Conservation (phyloP, 1,140 invertebrate genomes). For the Uloborus diversus region DNA sequence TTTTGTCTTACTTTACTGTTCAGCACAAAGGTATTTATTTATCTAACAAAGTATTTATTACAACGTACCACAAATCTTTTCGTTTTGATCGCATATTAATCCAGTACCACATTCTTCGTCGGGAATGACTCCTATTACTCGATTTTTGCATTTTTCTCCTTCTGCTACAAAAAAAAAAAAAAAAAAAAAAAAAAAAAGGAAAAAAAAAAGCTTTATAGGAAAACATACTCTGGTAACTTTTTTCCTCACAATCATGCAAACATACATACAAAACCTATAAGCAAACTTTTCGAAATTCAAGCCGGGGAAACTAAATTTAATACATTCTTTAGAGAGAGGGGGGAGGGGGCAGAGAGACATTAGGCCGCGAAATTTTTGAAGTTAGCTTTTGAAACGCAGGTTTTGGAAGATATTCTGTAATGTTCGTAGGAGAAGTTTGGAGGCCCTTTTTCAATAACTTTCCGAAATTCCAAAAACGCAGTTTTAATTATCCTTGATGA, state of each 20-base stretch:
- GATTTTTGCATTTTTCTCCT: conserved; percentile 5
- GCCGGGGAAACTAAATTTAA: neutral
- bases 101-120: conserved; percentile 32
- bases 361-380: too few relatives aligned
- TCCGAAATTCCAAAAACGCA: too few relatives aligned
- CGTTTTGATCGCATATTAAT: conserved; percentile 10
- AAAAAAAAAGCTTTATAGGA: neutral
- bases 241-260: neutral
- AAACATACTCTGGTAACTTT: neutral
- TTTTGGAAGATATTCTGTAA: too few relatives aligned
- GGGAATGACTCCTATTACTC: conserved; percentile 13
- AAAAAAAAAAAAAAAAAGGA: neutral
- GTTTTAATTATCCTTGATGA: too few relatives aligned
- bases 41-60: too few relatives aligned
- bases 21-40: too few relatives aligned
- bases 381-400: too few relatives aligned
- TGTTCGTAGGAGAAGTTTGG: too few relatives aligned
- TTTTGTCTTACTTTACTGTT: too few relatives aligned
- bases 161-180: too few relatives aligned
- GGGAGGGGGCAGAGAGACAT: neutral
- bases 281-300: neutral
- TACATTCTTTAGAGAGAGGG: neutral
- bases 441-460: too few relatives aligned
- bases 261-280: neutral
- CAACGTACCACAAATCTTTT: neutral